Conservation (phyloP, 2,888 invertebrate species). For the Nymphalis c-album region DNA sequence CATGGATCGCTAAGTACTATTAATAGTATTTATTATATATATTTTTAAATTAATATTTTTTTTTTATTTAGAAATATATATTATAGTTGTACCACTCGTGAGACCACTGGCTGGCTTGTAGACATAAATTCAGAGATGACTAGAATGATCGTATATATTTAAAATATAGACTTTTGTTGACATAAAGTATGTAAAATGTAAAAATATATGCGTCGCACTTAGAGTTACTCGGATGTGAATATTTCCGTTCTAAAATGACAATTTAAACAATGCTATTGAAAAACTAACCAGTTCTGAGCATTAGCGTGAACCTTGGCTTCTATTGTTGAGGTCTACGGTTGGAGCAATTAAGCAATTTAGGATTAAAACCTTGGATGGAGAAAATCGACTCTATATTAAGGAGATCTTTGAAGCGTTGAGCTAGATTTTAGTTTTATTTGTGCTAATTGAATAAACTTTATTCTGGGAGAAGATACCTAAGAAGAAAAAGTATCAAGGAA, state of each 20-base stretch:
- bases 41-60: no score
- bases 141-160: no score
- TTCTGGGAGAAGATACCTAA: no score
- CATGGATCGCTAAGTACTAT: no score
- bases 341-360: conserved; percentile 70
- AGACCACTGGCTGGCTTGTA: no score
- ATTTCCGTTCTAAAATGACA: conserved; percentile 57
- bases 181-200: not conserved
- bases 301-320: conserved; percentile 60
- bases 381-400: conserved; percentile 36
- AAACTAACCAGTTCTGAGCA: conserved; percentile 56
- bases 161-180: no score
- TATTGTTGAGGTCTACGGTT: conserved; percentile 65
- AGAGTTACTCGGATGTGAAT: conserved; percentile 63
- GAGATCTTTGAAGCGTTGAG: not conserved
- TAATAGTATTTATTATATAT: no score
- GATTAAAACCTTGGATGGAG: conserved; percentile 58
- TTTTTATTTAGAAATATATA: no score
- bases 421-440: not conserved
- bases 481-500: no score
- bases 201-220: not conserved
- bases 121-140: no score
- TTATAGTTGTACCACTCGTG: no score
- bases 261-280: conserved; percentile 61
- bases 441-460: no score